These are phyloP conservation scores for Halichoerus grypus DNA, from an alignment of 2,113 vertebrate genomes.

Conservation along the genomic window DNA sequence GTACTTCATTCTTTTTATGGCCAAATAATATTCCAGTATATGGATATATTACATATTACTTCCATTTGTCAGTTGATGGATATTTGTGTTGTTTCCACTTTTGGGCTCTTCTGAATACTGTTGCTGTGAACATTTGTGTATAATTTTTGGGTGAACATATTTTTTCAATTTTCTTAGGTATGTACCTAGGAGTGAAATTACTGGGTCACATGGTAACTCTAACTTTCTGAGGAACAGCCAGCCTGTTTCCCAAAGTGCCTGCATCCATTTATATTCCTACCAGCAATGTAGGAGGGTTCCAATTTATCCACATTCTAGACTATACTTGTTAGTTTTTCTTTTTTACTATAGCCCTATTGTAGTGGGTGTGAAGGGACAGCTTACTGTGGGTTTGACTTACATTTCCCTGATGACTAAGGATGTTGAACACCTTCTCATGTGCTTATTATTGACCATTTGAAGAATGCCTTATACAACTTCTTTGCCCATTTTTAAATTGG, in stretches of 20 bases:
- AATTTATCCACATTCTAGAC: neutral
- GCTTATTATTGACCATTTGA: neutral
- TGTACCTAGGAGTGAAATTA: slow-evolving; percentile 12
- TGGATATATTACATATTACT: neutral
- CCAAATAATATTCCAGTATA: neutral
- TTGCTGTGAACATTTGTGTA: slow-evolving; percentile 12
- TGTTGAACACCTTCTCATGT: neutral
- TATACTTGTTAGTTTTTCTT: neutral
- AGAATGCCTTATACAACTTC: neutral
- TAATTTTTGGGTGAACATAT: neutral
- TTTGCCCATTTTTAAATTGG: slow-evolving; percentile 21
- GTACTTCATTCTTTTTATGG: neutral
- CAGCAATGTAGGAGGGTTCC: neutral
- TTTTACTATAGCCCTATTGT: neutral
- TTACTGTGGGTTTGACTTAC: slow-evolving; percentile 18
- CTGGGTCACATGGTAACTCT: neutral
- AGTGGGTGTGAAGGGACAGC: neutral
- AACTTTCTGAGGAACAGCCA: neutral
- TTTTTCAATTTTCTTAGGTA: neutral
- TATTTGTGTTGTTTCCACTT: slow-evolving; percentile 17
- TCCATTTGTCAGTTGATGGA: neutral
- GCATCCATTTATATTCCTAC: slow-evolving; percentile 33
- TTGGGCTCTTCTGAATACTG: neutral
- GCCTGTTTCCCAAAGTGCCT: neutral
- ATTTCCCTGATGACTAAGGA: neutral